Evolutionary conservation across 2,797 vertebrate genomes (phyloP), one percentile per base, ranked within the genome.

Genomic region (Thripadectes ignobilis): DNA sequence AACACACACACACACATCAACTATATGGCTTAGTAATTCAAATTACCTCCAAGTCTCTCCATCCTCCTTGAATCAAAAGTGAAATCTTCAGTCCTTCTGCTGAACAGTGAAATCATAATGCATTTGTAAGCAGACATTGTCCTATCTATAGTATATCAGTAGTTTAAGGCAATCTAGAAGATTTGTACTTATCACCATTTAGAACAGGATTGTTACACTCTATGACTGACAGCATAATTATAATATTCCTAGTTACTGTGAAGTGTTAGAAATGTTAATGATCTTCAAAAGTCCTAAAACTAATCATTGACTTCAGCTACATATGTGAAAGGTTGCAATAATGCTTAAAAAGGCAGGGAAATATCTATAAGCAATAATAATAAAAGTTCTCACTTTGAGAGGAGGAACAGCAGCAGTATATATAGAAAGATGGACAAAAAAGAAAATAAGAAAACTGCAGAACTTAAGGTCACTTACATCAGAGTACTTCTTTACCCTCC

Each of bases 81-180:
- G n/a, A 62, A 92, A 97, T 96, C 93, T 97, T 55, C 71, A 75
- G 72, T 74, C 36, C 80, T 78, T 93, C 80, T 89, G 94, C 85
- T 7, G 0, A 96, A 93, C 59, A 92, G 63, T 23, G 43, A 94
- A 95, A 96, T 93, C 49, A 75, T 72, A 66, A 86, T 91, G 93
- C 79, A 80, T 95, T 54, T 63, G 63, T 65, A 96, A 85, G 77
- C 27, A 93, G 45, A 59, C 34, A 34, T 1, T 85, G n/a, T 66
- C 55, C 88, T 86, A 89, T 92, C 89, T 76, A 18, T 18, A 68
- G 34, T n/a, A 14, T 92, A 91, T 93, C 95, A 75, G 72, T 95
- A 96, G 95, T 95, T 97, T 90, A 96, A 97, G 96, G 96, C 96
- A 97, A 97, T 95, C 62, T 83, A 87, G 59, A 90, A 95, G 95